These are phyloP conservation scores for Thalpophila matura DNA, from an alignment of 2,888 invertebrate species.

Conservation along the genomic window DNA sequence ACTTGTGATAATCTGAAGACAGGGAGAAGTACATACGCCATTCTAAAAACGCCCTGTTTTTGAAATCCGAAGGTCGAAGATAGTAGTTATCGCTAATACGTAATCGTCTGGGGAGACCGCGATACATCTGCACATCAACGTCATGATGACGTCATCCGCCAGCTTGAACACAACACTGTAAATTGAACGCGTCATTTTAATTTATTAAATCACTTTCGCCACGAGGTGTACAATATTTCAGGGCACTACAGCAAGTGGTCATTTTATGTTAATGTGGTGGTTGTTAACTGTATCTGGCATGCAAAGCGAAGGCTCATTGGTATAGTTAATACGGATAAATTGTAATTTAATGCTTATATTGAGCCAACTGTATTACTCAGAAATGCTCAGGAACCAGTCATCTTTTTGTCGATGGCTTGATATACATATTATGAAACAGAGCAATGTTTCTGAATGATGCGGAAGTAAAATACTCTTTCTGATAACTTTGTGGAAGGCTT, in stretches of 20 bases:
- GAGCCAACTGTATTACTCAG: slow-evolving; percentile 54
- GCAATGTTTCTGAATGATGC: slow-evolving; percentile 48
- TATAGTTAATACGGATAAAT: slow-evolving; percentile 57
- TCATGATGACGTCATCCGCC: slow-evolving; percentile 23
- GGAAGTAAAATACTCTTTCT: slow-evolving; percentile 49
- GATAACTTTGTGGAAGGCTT: slow-evolving; percentile 46
- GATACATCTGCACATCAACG: slow-evolving; percentile 22
- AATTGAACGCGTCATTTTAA: slow-evolving; percentile 40
- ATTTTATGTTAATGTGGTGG: slow-evolving; percentile 56
- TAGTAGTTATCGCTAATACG: slow-evolving; percentile 11
- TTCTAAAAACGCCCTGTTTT: too few species aligned
- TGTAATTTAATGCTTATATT: slow-evolving; percentile 57
- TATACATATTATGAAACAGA: slow-evolving; percentile 37
- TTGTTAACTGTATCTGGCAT: slow-evolving; percentile 51
- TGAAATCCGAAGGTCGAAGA: too few species aligned
- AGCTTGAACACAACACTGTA: slow-evolving; percentile 51
- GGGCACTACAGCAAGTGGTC: slow-evolving; percentile 52
- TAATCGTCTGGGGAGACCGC: slow-evolving; percentile 1
- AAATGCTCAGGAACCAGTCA: slow-evolving; percentile 43
- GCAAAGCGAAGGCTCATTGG: slow-evolving; percentile 55
- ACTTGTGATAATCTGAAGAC: neutral
- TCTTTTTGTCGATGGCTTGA: slow-evolving; percentile 46
- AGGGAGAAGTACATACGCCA: too few species aligned
- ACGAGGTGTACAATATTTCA: slow-evolving; percentile 50
- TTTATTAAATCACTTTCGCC: slow-evolving; percentile 40